Percentiles rank a stretch among this genome's conserved stretches.
phyloP scores from a whole-genome alignment of 2,113 vertebrate genomes.

The Hystrix brachyura region DNA sequence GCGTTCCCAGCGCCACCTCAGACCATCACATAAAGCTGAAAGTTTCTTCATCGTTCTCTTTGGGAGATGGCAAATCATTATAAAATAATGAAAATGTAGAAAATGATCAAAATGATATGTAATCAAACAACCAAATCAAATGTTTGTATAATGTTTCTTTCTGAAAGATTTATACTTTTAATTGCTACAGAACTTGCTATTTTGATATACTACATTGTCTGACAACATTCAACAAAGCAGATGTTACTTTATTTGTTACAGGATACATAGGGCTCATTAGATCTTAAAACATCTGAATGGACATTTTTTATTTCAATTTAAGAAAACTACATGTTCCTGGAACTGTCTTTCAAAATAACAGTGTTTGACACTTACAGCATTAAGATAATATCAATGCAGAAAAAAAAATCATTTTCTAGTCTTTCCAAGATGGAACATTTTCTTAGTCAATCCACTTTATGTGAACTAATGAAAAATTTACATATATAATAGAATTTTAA shows the following conservation, averaged over 20 bases:
- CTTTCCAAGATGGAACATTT: not conserved
- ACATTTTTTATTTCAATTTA: constrained; percentile 54
- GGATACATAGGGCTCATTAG: not conserved
- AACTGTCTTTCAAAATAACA: not conserved
- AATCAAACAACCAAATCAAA: not conserved
- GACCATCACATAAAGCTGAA: constrained; percentile 1
- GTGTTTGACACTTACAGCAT: not conserved
- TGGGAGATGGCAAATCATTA: not conserved
- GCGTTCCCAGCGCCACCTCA: not conserved
- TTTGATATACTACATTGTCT: not conserved
- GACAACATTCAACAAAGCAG: not conserved
- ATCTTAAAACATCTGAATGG: not conserved
- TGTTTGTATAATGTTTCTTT: not conserved
- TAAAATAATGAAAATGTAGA: not conserved
- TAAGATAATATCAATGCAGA: not conserved
- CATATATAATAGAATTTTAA: not conserved
- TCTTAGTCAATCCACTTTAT: constrained; percentile 8
- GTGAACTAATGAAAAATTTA: not conserved
- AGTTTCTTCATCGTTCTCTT: not conserved
- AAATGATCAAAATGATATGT: not conserved
- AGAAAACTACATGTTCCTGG: not conserved
- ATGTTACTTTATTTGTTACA: not conserved
- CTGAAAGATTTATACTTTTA: not conserved
- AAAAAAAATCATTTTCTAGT: not conserved
- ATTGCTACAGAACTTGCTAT: constrained; percentile 26